Conservation (phyloP, 2,888 invertebrate genomes). For the Cremastinae sp. region DNA sequence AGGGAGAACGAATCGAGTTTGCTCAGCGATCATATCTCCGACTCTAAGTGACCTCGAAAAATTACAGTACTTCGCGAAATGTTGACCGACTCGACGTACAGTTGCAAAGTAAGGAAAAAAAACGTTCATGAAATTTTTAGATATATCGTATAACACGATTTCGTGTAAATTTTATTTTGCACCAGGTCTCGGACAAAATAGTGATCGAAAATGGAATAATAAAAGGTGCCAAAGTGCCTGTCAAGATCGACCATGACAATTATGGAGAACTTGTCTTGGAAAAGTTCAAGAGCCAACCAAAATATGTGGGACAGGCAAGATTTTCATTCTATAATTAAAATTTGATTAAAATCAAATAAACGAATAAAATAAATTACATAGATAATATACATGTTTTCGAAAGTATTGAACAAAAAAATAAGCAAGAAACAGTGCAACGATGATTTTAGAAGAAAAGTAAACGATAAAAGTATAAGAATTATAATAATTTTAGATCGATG, state of each 20-base stretch:
- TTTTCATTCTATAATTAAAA: neutral
- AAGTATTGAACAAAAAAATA: neutral
- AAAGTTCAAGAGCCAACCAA: constrained; percentile 57
- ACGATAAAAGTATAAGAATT: too few relatives aligned
- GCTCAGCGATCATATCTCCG: neutral
- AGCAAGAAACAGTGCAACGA: too few relatives aligned
- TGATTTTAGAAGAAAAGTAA: too few relatives aligned
- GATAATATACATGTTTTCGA: too few relatives aligned
- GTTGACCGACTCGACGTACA: constrained; percentile 19
- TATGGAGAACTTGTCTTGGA: constrained; percentile 63
- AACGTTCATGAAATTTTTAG: neutral
- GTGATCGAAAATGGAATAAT: constrained; percentile 65
- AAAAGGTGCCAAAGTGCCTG: constrained; percentile 46
- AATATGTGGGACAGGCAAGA: constrained; percentile 66
- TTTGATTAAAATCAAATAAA: neutral
- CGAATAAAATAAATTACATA: too few relatives aligned
- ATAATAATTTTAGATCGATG: constrained; percentile 68
- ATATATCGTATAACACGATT: too few relatives aligned
- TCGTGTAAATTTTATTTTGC: neutral
- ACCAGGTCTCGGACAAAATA: constrained; percentile 41
- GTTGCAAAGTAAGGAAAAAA: constrained; percentile 22
- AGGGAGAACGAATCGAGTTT: neutral
- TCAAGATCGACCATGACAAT: constrained; percentile 38
- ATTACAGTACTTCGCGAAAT: neutral
- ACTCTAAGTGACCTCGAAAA: neutral